Evolutionary conservation across 1,140 invertebrate species (phyloP).

Genomic region (Sycophila sp.): DNA sequence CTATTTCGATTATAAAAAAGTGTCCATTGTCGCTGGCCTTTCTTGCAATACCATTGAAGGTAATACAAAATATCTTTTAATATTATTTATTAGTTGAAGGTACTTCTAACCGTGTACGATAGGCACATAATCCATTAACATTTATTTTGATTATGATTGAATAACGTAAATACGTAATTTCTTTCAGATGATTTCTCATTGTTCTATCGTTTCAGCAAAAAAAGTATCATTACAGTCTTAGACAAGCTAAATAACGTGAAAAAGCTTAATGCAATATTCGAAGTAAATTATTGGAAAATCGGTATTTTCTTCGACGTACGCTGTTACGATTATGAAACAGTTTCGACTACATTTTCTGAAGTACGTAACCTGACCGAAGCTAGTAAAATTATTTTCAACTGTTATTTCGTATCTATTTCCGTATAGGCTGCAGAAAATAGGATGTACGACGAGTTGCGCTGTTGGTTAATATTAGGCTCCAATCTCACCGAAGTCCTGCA

Average conservation of each 20-base stretch:
- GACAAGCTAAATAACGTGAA: too few relatives aligned
- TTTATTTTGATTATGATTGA: too few relatives aligned
- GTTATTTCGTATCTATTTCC: too few relatives aligned
- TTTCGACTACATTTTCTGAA: background rate
- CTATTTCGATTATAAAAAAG: conserved; percentile 11
- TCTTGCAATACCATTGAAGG: conserved; percentile 4
- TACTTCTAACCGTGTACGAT: too few relatives aligned
- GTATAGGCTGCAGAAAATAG: conserved; percentile 21
- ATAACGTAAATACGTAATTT: background rate
- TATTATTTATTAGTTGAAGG: too few relatives aligned
- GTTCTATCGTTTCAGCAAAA: background rate
- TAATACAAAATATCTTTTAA: background rate
- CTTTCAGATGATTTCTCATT: background rate
- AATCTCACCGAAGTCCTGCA: background rate
- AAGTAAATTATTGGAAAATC: conserved; percentile 7
- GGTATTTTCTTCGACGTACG: background rate
- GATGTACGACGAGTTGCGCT: conserved; percentile 23
- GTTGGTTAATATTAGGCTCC: conserved; percentile 16
- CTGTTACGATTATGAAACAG: background rate
- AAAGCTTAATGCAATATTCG: background rate
- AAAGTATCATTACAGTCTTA: background rate
- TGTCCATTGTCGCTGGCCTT: background rate
- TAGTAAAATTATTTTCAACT: too few relatives aligned
- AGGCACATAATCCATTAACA: too few relatives aligned
- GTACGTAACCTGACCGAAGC: conserved; percentile 3